A percentile compares a stretch with the other conserved stretches of the same genome.
Conservation (phyloP, 1,140 invertebrate genomes). For the Ephestia elutella region DNA sequence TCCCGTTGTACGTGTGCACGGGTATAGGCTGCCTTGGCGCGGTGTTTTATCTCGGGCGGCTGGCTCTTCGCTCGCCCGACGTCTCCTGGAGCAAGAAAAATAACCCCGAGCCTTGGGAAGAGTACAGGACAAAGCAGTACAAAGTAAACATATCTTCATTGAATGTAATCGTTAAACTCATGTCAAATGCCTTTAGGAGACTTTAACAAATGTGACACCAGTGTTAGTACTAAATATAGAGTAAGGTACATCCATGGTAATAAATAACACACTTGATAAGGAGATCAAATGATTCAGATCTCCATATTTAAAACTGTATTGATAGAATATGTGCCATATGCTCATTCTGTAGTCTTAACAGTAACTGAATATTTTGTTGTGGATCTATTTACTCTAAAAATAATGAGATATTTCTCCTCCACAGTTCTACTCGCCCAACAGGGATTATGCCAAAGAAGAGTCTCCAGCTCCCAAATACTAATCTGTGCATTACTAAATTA, state of each 20-base stretch:
- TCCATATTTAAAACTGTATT: no score
- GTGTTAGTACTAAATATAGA: no score
- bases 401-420: constrained; percentile 42
- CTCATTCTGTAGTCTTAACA: no score
- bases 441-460: constrained; percentile 78
- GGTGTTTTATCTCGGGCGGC: constrained; percentile 77
- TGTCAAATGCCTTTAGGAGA: no score
- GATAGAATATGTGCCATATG: no score
- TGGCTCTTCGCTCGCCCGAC: constrained; percentile 85
- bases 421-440: constrained; percentile 80
- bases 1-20: constrained; percentile 85
- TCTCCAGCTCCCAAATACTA: constrained; percentile 79
- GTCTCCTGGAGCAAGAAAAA: constrained; percentile 83
- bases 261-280: no score
- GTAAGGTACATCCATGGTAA: no score
- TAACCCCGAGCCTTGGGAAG: constrained; percentile 87
- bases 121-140: constrained; percentile 85
- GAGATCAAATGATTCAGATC: no score
- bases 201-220: no score
- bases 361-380: no score
- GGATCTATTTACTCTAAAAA: background rate
- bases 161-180: no score
- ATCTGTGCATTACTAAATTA: constrained; percentile 10
- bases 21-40: constrained; percentile 78
- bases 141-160: constrained; percentile 80